Conservation (phyloP, 2,797 vertebrate genomes). For the Podarcis siculus region DNA sequence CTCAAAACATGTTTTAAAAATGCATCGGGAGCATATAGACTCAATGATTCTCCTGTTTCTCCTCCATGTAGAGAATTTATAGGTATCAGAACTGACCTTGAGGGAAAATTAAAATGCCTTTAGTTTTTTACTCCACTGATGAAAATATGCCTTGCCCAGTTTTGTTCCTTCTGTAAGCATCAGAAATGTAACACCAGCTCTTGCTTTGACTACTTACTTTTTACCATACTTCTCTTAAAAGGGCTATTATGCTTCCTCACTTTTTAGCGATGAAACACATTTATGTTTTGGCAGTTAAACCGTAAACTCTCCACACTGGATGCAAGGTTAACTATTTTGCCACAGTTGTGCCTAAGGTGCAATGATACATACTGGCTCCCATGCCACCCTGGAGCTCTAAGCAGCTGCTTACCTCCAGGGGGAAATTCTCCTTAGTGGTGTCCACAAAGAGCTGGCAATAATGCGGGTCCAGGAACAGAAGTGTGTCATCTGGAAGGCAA, state of each 20-base stretch:
- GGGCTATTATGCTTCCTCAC: too few relatives aligned
- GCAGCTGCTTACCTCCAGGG: slow-evolving; percentile 83
- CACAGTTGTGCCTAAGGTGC: too few relatives aligned
- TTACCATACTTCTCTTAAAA: background rate
- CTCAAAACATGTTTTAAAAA: background rate
- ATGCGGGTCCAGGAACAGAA: slow-evolving; percentile 94
- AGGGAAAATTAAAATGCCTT: background rate
- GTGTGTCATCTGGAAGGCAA: slow-evolving; percentile 85
- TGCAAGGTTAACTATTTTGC: background rate
- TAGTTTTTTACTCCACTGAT: background rate
- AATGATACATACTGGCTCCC: background rate
- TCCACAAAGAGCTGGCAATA: slow-evolving; percentile 91
- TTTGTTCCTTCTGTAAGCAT: background rate
- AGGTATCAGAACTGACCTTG: background rate
- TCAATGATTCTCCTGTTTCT: background rate
- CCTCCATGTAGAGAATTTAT: background rate
- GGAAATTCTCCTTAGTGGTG: slow-evolving; percentile 81
- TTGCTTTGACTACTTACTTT: background rate
- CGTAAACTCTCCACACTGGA: background rate
- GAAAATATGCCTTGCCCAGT: background rate
- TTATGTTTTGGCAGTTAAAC: background rate
- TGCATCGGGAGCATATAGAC: background rate
- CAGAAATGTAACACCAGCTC: too few relatives aligned
- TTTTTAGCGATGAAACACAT: background rate
- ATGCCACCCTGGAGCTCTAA: background rate